Evolutionary conservation across 1,140 invertebrate genomes (phyloP).

Genomic region (Latrodectus geometricus): DNA sequence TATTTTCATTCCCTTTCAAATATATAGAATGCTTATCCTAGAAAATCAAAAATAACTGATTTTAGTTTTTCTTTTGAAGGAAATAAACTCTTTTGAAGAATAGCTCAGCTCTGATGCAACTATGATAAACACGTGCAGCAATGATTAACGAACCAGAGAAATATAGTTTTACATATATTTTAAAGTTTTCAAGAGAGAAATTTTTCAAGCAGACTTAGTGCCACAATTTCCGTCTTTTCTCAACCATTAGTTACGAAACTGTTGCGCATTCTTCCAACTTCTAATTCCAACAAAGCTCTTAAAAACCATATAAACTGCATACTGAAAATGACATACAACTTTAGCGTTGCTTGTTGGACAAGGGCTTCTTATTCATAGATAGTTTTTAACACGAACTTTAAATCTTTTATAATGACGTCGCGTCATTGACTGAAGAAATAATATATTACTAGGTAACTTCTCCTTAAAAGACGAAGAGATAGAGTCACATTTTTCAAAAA

Average conservation of each 20-base stretch:
- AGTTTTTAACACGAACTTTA: slow-evolving; percentile 37
- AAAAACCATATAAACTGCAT: neutral
- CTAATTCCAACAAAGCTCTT: neutral
- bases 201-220: neutral
- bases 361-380: slow-evolving; percentile 32
- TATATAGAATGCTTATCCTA: too few species aligned
- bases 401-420: slow-evolving; percentile 52
- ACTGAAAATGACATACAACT: slow-evolving; percentile 8
- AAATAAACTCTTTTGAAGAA: too few species aligned
- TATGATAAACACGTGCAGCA: too few species aligned
- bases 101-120: too few species aligned
- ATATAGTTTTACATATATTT: too few species aligned
- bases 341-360: slow-evolving; percentile 14
- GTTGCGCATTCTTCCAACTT: neutral
- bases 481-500: slow-evolving; percentile 43
- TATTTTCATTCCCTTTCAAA: too few species aligned
- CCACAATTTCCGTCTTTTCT: neutral
- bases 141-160: too few species aligned
- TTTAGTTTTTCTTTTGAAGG: too few species aligned
- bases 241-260: neutral
- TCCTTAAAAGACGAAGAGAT: slow-evolving; percentile 28
- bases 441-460: slow-evolving; percentile 5
- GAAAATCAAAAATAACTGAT: too few species aligned
- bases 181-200: neutral
- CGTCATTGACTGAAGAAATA: slow-evolving; percentile 1